Base-by-base conservation (phyloP, 1,140 invertebrate species). In the Elymnias hypermnestra region DNA sequence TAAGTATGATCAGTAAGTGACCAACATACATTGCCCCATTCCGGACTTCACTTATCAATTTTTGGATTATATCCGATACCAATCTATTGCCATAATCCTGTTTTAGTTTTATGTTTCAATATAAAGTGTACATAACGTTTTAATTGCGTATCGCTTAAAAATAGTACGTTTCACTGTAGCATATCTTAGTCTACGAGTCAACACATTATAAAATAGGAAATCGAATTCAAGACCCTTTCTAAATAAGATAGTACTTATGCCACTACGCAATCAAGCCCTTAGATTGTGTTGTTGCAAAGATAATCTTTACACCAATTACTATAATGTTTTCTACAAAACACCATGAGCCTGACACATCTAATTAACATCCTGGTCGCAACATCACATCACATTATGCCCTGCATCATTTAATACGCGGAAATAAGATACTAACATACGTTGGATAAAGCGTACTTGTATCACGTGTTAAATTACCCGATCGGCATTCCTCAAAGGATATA, bases 311-410 rank as follows among this genome's bases (percentile, higher is more conserved):
- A n/a, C n/a, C n/a, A n/a, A n/a, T n/a, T n/a, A n/a, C n/a, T n/a
- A n/a, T n/a, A n/a, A n/a, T n/a, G n/a, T n/a, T 13, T 8, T 25
- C 1, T 38, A 6, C 3, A 14, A 23, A 3, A 17, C 12, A 38
- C 9, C 3, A 22, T 5, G 10, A 9, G 19, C 35, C 45, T 12
- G 37, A 35, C 55, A 54, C 47, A 54, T 31, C 58, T 59, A 61
- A 63, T 61, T 57, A 63, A 63, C 58, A 61, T 59, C 47, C 56
- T 61, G 29, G 6, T 2, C 8, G 26, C 7, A 61, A 52, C 53
- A 57, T 41, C 38, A 37, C 28, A 36, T 52, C 37, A 23, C 17
- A 37, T 41, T 37, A 45, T 43, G 47, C 10, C 35, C 13, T 40
- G 5, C 18, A 28, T 10, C 23, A 23, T 31, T 31, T 35, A 25